Conservation (phyloP, 1,140 invertebrate genomes). For the Drosophila athabasca region DNA sequence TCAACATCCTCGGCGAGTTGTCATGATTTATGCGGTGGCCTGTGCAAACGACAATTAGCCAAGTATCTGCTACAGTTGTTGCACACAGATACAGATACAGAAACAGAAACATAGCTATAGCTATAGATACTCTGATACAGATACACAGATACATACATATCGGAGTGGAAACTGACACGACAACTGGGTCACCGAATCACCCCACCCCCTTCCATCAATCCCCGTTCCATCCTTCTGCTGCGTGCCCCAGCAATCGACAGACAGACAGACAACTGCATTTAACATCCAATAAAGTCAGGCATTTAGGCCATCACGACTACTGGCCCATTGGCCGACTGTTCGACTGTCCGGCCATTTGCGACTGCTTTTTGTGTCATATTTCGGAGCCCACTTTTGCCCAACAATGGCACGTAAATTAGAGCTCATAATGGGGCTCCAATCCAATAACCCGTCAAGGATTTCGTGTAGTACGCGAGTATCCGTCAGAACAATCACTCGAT, state of each 20-base stretch:
- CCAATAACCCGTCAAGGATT: slow-evolving; percentile 56
- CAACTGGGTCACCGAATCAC: slow-evolving; percentile 64
- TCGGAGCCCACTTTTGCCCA: slow-evolving; percentile 20
- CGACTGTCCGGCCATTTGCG: neutral
- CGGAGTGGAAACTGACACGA: slow-evolving; percentile 54
- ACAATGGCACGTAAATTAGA: slow-evolving; percentile 77
- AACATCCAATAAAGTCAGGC: slow-evolving; percentile 35
- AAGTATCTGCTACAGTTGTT: slow-evolving; percentile 60
- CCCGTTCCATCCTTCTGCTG: slow-evolving; percentile 6
- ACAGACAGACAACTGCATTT: slow-evolving; percentile 20
- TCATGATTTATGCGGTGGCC: slow-evolving; percentile 67
- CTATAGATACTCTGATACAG: too few relatives aligned
- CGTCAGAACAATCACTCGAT: slow-evolving; percentile 58
- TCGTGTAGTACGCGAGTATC: neutral
- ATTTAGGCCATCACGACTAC: slow-evolving; percentile 73
- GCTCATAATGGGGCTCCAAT: slow-evolving; percentile 38
- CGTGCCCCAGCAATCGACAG: slow-evolving; percentile 35
- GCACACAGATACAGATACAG: slow-evolving; percentile 21
- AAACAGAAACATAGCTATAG: too few relatives aligned
- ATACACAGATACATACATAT: slow-evolving; percentile 63
- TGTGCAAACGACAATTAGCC: slow-evolving; percentile 72
- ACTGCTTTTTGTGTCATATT: slow-evolving; percentile 23
- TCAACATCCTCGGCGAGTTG: slow-evolving; percentile 70
- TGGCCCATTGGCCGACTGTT: too few relatives aligned
- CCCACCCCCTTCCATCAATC: neutral